phyloP scores from a whole-genome alignment of 1,140 invertebrate genomes.

The Monochamus saltuarius region DNA sequence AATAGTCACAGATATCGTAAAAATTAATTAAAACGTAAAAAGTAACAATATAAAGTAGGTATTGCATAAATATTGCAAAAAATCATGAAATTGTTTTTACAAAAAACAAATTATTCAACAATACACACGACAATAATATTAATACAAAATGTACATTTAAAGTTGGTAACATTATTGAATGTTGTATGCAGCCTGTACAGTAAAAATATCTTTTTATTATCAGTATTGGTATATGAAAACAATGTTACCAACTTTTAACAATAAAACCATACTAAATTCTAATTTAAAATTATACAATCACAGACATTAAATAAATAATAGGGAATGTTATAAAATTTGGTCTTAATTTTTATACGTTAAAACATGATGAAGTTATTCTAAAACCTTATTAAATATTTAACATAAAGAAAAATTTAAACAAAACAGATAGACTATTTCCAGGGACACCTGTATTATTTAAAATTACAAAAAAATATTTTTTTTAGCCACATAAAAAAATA shows the following conservation, averaged over 20 bases:
- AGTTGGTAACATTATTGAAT: conserved; percentile 28
- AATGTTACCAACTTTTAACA: conserved; percentile 30
- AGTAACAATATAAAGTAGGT: conserved; percentile 25
- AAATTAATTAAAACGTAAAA: conserved; percentile 36
- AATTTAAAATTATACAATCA: conserved; percentile 25
- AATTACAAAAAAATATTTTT: background rate
- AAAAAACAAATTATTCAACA: conserved; percentile 12
- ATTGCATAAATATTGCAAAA: conserved; percentile 25
- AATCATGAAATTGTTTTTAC: conserved; percentile 16
- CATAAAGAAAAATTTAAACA: conserved; percentile 7
- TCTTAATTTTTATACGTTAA: conserved; percentile 10
- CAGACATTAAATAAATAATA: conserved; percentile 23
- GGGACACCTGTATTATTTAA: background rate
- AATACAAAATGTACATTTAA: conserved; percentile 9
- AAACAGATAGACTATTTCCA: background rate
- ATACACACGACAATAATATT: conserved; percentile 1
- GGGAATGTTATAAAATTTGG: conserved; percentile 23
- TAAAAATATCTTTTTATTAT: conserved; percentile 13
- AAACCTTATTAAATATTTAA: conserved; percentile 8
- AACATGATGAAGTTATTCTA: conserved; percentile 13
- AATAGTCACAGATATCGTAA: conserved; percentile 39
- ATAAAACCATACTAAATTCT: conserved; percentile 7
- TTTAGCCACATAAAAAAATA: background rate
- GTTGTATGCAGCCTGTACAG: conserved; percentile 3
- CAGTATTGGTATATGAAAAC: conserved; percentile 10